Evolutionary conservation across 1,140 invertebrate genomes (phyloP), one percentile per base, ranked within the genome.

Genomic region (Aphidius ervi): DNA sequence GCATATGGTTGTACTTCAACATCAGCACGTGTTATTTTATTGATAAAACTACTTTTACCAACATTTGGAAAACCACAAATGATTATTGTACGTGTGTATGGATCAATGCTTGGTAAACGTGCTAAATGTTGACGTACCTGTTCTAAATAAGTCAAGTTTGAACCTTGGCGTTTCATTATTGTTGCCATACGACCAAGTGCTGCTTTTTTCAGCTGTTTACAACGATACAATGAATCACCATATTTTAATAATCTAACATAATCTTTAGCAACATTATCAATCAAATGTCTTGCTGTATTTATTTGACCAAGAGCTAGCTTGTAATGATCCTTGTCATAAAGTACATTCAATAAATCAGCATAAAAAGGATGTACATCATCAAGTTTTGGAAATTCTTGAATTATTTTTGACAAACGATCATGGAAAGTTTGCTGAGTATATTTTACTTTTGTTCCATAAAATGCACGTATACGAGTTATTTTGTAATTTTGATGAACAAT

Each of bases 331-430:
- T 97, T 97, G 73, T 99, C 97, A 78, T 99, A 99, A 6, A 99
- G 81, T 16, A 99, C 93, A 78, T 99, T 99, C 92, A 99, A 97
- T 63, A 99, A 83, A 82, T 99, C 97, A 0, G 97, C 94, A 82
- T 99, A 99, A 79, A 99, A 99, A 1, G 97, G 98, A 85, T 99
- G 98, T 7, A 99, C 91, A 82, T 99, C 94, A 73, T 99, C 95
- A 49, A 99, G 79, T 81, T 99, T 99, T 1, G 97, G 98, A 81
- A 99, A 99, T 70, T 99, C 95, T 72, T 92, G 93, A 64, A 99
- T 90, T 64, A 99, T 99, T 75, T 91, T 86, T 5, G 93, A 92
- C 16, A 99, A 77, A 72, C 95, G 90, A 73, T 99, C 98, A 76
- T 99, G 96, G 73, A 99, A 98, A 75, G 90, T 98, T 78, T 98